Evolutionary conservation across 2,113 vertebrate species (phyloP).

Genomic region (Benitochromis conjunctus): DNA sequence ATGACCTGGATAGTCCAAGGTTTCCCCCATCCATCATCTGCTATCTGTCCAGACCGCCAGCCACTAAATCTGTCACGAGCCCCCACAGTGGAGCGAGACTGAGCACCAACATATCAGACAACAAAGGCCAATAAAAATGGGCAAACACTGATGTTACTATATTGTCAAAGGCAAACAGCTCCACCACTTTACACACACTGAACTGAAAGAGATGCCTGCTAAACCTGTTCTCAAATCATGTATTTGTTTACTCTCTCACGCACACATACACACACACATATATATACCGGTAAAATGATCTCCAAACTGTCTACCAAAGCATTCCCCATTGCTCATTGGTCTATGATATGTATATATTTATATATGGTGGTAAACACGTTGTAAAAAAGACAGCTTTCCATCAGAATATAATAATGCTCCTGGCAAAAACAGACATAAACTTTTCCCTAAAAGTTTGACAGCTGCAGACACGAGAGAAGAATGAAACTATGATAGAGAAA

Average conservation of each 20-base stretch:
- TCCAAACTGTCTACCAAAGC: too few species aligned
- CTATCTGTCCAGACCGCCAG: conserved; percentile 20
- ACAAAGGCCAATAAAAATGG: background rate
- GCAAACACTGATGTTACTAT: background rate
- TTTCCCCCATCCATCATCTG: conserved; percentile 62
- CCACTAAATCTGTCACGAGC: conserved; percentile 52
- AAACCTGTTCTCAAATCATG: background rate
- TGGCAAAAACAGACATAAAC: background rate
- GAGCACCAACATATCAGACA: background rate
- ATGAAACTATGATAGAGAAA: background rate
- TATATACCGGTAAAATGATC: too few species aligned
- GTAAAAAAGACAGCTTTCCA: background rate
- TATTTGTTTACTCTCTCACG: background rate
- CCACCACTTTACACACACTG: background rate
- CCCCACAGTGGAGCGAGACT: background rate
- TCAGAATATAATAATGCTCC: background rate
- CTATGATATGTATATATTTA: background rate
- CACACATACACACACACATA: too few species aligned
- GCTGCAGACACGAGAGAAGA: background rate
- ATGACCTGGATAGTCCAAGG: conserved; percentile 60
- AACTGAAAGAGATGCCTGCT: background rate
- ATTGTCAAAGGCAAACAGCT: background rate
- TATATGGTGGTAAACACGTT: background rate
- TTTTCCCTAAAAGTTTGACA: background rate
- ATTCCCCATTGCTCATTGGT: too few species aligned